phyloP scores from a whole-genome alignment of 2,113 vertebrate species.

The Lampris incognitus region DNA sequence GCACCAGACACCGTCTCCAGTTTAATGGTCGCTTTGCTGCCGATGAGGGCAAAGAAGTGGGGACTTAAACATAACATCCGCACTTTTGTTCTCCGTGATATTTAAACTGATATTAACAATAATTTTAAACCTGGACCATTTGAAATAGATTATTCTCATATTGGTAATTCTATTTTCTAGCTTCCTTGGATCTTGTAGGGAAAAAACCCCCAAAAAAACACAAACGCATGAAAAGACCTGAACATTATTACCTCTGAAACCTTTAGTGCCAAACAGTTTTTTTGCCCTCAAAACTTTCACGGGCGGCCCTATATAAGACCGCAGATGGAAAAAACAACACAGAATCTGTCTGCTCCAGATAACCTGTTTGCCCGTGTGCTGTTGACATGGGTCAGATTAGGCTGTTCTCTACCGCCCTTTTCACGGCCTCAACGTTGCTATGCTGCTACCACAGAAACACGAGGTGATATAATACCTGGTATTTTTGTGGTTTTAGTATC shows the following conservation, averaged over 20 bases:
- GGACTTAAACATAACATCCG: not conserved
- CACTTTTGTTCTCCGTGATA: not conserved
- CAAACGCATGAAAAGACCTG: constrained; percentile 18
- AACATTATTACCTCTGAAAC: not conserved
- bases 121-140: constrained; percentile 15
- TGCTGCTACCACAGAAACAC: too few relatives aligned
- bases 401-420: too few relatives aligned
- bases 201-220: not conserved
- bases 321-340: too few relatives aligned
- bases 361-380: too few relatives aligned
- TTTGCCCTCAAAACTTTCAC: too few relatives aligned
- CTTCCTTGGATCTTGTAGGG: not conserved
- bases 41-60: constrained; percentile 6
- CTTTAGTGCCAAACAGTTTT: too few relatives aligned
- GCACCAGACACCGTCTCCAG: not conserved
- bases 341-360: too few relatives aligned
- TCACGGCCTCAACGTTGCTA: too few relatives aligned
- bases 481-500: too few relatives aligned
- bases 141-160: not conserved
- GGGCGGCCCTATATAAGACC: too few relatives aligned
- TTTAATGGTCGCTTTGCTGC: not conserved
- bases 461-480: too few relatives aligned
- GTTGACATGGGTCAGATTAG: too few relatives aligned
- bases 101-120: constrained; percentile 21
- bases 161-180: constrained; percentile 6